Evolutionary conservation across 2,113 vertebrate species (phyloP), one percentile per base, ranked within the genome.

Genomic region (Serilophus lunatus): DNA sequence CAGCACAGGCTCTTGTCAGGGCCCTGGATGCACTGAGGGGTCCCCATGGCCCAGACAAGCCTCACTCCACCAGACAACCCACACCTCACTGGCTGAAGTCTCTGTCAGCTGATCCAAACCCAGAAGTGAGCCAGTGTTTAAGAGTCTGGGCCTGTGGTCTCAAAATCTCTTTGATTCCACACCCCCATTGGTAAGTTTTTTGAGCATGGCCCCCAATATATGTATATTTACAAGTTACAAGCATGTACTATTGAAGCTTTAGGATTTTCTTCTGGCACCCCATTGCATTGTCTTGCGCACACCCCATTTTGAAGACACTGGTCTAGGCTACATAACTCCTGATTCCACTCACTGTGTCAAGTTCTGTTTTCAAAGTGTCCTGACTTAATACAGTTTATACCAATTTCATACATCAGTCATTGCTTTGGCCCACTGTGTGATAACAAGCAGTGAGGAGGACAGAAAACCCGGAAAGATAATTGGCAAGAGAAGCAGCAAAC

Each of bases 41-140:
- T 4, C 9, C 4, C 1, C 6, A 0, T 22, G n/a, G 45, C 28
- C 31, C 26, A 36, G 38, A 31, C 4, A 18, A 8, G 31, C 42
- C 56, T 71, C 11, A 13, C 16, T n/a, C n/a, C n/a, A n/a, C n/a
- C n/a, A n/a, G n/a, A n/a, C n/a, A n/a, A n/a, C 11, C 9, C 8
- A 3, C 10, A 16, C 12, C 38, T 60, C 20, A 9, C 1, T 1
- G 33, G 13, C 42, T 40, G 35, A 31, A 65, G 14, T 18, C 54
- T 38, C 13, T 0, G 0, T 25, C 54, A 66, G 11, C 38, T 24
- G 4, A 35, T 57, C 6, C 24, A 36, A 22, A 29, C 42, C 26
- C 1, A n/a, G 47, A 80, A 77, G 2, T 12, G 18, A 53, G 11
- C 75, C 47, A 53, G 0, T 35, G 10, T 81, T 54, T 7, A n/a